Conservation (phyloP, 1,140 invertebrate species). For the Caenorhabditis brenneri region DNA sequence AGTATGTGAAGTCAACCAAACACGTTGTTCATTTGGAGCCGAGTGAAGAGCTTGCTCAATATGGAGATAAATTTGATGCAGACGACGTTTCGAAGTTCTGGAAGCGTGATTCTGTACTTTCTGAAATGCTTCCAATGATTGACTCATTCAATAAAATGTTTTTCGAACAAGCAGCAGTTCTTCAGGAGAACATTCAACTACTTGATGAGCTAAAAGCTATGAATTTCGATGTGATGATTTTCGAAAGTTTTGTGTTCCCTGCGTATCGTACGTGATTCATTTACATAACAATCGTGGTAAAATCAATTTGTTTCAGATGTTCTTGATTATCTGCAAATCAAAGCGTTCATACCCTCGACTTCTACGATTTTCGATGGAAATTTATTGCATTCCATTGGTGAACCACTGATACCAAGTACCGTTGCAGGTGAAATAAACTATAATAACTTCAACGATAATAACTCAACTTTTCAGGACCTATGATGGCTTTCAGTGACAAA, state of each 20-base stretch:
- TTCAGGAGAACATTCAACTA: not conserved
- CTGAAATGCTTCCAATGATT: not conserved
- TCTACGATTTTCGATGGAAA: not conserved
- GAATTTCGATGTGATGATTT: constrained; percentile 4
- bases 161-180: not conserved
- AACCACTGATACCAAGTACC: constrained; percentile 29
- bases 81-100: not conserved
- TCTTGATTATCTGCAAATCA: constrained; percentile 33
- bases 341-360: not conserved
- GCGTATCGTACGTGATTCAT: not conserved
- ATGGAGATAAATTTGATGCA: not conserved
- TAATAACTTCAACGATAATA: not conserved
- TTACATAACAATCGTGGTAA: not conserved
- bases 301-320: constrained; percentile 24
- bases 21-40: constrained; percentile 3
- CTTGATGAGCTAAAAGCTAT: not conserved
- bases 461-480: not conserved
- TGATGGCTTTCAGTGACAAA: not conserved
- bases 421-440: not conserved
- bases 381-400: not conserved
- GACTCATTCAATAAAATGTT: not conserved
- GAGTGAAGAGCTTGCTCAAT: not conserved
- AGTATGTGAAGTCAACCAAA: not conserved
- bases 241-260: not conserved
- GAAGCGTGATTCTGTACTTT: not conserved